Evolutionary conservation across 1,140 invertebrate species (phyloP), one percentile per base, ranked within the genome.

Genomic region (Acyrthosiphon pisum): DNA sequence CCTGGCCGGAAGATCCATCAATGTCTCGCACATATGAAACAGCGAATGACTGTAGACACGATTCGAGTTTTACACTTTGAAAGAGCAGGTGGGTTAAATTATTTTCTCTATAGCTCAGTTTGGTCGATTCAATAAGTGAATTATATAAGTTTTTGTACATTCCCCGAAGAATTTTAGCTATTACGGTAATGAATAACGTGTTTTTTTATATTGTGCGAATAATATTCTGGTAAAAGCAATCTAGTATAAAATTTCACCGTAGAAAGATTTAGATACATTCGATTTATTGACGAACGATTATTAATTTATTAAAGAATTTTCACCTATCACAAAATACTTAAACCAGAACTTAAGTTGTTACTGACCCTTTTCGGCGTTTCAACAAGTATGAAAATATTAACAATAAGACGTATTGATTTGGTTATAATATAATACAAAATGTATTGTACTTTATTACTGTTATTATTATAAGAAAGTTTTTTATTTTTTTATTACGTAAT

Each of bases 11-110:
- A 76, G 30, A 76, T 76, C 30, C n/a, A 76, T 76, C 60, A 76
- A 76, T 18, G 60, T 76, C 14, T 76, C 14, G 60, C 14, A 76
- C 60, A 76, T 30, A 76, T 18, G 60, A 76, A 14, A 68, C 30
- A 76, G 14, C 60, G 4, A 76, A n/a, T 76, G 60, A 14, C 6
- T 4, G 60, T 3, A n/a, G 30, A 76, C 30, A 76, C n/a, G 60
- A 76, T 76, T 76, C 60, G 30, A 76, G n/a, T 76, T n/a, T n/a
- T 76, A 76, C 30, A 76, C 60, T 76, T 76, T n/a, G 60, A 76
- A 18, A 9, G 60, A 76, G 60, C 60, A 76, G 60, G 30, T 76
- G 60, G 30, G 14, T 76, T 76, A 76, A 76, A 76, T 76, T 76
- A 68, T 76, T 76, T 76, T n/a, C 60, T 76, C 14, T 76, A 8